phyloP scores from a whole-genome alignment of 2,888 invertebrate species.

The Caenorhabditis sp. region DNA sequence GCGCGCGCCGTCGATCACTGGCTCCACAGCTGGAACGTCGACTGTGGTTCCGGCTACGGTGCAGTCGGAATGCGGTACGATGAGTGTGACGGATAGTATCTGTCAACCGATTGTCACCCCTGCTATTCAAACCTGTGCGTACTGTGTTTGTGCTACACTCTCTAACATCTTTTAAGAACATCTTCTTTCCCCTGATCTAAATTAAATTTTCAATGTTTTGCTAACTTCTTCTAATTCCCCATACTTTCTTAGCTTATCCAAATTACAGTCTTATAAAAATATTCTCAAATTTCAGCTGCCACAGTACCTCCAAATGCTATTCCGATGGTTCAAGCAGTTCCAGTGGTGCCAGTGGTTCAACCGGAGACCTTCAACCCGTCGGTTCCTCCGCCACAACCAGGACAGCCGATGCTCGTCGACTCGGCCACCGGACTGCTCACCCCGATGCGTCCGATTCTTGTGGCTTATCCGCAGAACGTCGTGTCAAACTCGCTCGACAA shows the following conservation, averaged over 20 bases:
- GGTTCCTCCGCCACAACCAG: constrained; percentile 30
- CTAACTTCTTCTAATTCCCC: too few species aligned
- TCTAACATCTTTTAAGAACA: not conserved
- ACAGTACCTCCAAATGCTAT: constrained; percentile 1
- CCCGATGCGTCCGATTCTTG: constrained; percentile 48
- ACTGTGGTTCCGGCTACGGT: constrained; percentile 62
- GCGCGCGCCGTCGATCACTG: not conserved
- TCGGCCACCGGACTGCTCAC: constrained; percentile 44
- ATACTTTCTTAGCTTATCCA: too few species aligned
- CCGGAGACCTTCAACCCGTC: constrained; percentile 24
- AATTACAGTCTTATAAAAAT: too few species aligned
- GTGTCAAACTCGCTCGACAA: constrained; percentile 72
- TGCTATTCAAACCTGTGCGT: constrained; percentile 31
- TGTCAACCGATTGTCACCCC: constrained; percentile 48
- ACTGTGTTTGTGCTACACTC: not conserved
- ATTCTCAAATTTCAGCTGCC: constrained; percentile 19
- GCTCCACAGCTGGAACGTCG: not conserved
- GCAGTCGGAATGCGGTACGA: constrained; percentile 70
- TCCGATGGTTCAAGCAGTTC: constrained; percentile 21
- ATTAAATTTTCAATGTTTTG: too few species aligned
- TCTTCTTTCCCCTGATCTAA: not conserved
- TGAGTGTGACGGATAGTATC: constrained; percentile 67
- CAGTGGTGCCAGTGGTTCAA: constrained; percentile 22
- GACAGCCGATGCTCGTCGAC: constrained; percentile 47
- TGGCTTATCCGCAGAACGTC: constrained; percentile 71